Evolutionary conservation across 2,797 vertebrate species (phyloP), one percentile per base, ranked within the genome.

Genomic region (Tarsius wallacei): DNA sequence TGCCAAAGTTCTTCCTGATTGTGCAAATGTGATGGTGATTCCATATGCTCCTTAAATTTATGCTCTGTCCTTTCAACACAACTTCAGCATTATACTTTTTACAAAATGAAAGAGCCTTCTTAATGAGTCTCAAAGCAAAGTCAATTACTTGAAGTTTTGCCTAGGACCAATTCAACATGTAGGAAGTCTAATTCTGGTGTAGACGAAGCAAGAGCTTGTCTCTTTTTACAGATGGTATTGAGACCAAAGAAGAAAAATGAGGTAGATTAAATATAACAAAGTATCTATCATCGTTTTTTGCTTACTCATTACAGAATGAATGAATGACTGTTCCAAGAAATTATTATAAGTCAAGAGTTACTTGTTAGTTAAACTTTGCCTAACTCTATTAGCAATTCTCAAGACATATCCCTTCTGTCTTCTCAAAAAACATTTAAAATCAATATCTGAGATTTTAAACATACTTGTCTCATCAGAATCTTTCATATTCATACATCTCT

Each of bases 31-130:
- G 53, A 42, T 17, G 12, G 13, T 83, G 76, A 78, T 24, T 73
- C 77, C 66, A 42, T 81, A 16, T 83, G 57, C 21, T 74, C 33
- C 47, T 28, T 84, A 13, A 51, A 47, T 86, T 82, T 84, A 21
- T 83, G 59, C 15, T 77, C 19, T 64, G 19, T 55, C 3, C 51
- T 87, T 87, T 87, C 61, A 81, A 82, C 24, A 74, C 31, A 73
- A 1, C 33, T 13, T 92, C 64, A 63, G 66, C 26, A 17, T 64
- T 84, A 13, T 66, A 88, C 81, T 89, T 81, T 36, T 80, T 96
- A 21, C 42, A 96, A 68, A 28, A 90, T n/a, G n/a, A 88, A 92
- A 92, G 14, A 92, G 22, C 13, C 31, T 87, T 93, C 93, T 33
- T 73, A 76, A 28, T 59, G 36, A 55, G n/a, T 12, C 31, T 17